Evolutionary conservation across 2,113 vertebrate genomes (phyloP), one percentile per base, ranked within the genome.

Genomic region (Calyptomena viridis): DNA sequence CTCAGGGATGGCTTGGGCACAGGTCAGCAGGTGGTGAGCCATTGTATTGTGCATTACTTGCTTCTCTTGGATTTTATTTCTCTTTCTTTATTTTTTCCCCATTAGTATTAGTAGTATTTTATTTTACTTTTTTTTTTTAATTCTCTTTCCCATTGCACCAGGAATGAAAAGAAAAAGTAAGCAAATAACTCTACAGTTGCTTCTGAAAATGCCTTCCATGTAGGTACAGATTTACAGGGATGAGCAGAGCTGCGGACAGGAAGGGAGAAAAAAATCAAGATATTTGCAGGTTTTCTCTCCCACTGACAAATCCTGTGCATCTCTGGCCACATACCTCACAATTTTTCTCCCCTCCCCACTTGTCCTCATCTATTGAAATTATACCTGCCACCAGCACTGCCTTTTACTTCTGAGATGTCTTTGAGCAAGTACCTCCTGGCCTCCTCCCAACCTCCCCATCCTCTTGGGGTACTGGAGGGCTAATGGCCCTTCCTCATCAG

Each of bases 361-460:
- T 92, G 39, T 82, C n/a, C 31, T 50, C 25, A 44, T 50, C n/a
- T 62, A 10, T 8, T 89, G 49, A 80, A 86, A 35, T 39, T 68
- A n/a, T 24, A 35, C 16, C 30, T 84, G 33, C 22, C 24, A 58
- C 22, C 47, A 87, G 40, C 52, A 9, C 22, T 69, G 33, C 14
- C 14, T 83, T 55, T 71, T 59, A n/a, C 12, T 27, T 66, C 49
- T 62, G 62, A 80, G 63, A 40, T 3, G 8, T 49, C 71, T 81
- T 50, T 0, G 0, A 77, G 44, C 7, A 33, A 64, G 7, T 25
- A 30, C 7, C 13, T 76, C 19, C 25, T 5, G 1, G 1, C 18
- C 33, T 73, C 14, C 8, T 89, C 20, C 28, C 9, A 42, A 9
- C 23, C 35, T 47, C 39, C 33, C 73, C n/a, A 31, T 72, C 31